Evolutionary conservation across 1,140 invertebrate species (phyloP), one percentile per base, ranked within the genome.

Genomic region (Aphis craccivora): DNA sequence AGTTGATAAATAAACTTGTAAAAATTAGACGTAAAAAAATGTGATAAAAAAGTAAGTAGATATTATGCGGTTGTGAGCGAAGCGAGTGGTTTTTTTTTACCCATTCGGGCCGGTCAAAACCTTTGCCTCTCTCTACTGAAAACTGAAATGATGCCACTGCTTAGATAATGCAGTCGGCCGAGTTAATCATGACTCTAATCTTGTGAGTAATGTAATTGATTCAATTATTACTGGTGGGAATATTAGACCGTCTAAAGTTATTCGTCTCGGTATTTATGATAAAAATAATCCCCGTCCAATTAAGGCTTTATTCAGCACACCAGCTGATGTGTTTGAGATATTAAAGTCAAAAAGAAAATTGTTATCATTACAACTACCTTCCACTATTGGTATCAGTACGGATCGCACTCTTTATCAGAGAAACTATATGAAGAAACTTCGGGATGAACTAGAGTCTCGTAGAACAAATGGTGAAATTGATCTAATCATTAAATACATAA

Each of bases 341-440:
- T 81, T 81, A 0, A 86, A 87, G 4, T 51, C 9, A n/a, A 51
- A 51, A 35, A 89, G 53, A 87, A 87, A 87, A 48, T 87, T 48
- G 23, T 89, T 89, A 89, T 89, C 87, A 53, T 89, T 89, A 37
- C 45, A 51, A 89, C 87, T 48, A 20, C 83, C 37, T 84, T 84
- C 83, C 8, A 43, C 7, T 25, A 84, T 84, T 84, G 1, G 40
- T 84, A 43, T 25, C 37, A 25, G 40, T 84, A 43, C 37, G 53
- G 7, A n/a, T n/a, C 48, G 87, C 7, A 89, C 87, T 11, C 30
- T 89, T 18, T 51, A 51, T 35, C 87, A 89, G 22, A 89, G 48
- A 22, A 89, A 51, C 7, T 51, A n/a, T 88, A 88, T 51, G 30
- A 88, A 88, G 6, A 88, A 51, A 88, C 20, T 88, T 53, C 30